Conservation (phyloP, 2,888 invertebrate genomes). For the Nomada lathburiana region DNA sequence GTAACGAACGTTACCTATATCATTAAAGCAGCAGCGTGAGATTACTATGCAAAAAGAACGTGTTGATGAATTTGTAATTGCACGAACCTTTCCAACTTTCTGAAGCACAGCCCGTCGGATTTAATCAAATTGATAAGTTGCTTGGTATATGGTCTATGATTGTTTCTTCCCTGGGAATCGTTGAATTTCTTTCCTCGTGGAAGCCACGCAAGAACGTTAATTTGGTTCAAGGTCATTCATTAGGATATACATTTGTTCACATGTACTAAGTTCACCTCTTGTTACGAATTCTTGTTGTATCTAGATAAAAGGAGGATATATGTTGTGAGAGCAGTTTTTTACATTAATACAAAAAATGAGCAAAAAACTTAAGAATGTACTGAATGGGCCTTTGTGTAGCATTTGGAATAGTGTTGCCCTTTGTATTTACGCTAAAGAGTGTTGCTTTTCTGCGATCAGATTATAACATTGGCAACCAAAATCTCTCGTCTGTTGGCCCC, state of each 20-base stretch:
- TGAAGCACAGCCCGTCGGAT: background rate
- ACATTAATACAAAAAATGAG: background rate
- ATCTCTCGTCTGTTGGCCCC: background rate
- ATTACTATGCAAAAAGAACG: background rate
- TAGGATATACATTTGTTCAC: slow-evolving; percentile 17
- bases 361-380: background rate
- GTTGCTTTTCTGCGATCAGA: background rate
- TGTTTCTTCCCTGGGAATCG: slow-evolving; percentile 52
- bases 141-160: background rate
- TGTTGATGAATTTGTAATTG: background rate
- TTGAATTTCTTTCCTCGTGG: slow-evolving; percentile 60
- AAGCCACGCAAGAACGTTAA: slow-evolving; percentile 49
- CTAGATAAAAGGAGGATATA: background rate
- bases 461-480: background rate
- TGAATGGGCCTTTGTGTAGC: background rate
- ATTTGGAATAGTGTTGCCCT: too few relatives aligned
- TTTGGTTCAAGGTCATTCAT: slow-evolving; percentile 63
- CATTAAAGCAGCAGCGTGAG: background rate
- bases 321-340: background rate
- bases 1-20: slow-evolving; percentile 3
- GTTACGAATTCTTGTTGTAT: background rate
- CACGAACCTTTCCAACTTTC: background rate
- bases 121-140: too few relatives aligned
- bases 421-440: too few relatives aligned
- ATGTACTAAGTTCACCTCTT: slow-evolving; percentile 2